A percentile compares a stretch with the other conserved stretches of the same genome.
These are phyloP conservation scores for Drosophila kurseongensis DNA, from an alignment of 1,140 invertebrate species.

Conservation along the genomic window DNA sequence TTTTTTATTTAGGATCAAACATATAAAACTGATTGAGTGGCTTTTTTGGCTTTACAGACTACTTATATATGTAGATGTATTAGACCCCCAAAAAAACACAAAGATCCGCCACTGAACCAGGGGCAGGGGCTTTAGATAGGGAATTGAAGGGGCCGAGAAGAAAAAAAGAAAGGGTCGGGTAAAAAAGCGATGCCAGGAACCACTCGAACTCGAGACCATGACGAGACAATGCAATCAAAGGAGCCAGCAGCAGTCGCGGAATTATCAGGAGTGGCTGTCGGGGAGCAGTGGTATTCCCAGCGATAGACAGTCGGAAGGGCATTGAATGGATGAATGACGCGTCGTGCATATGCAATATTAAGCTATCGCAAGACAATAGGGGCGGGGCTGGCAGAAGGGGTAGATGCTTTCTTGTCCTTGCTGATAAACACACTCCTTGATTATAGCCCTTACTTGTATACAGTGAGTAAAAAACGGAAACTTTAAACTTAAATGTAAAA, in stretches of 20 bases:
- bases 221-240: constrained; percentile 82
- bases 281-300: background rate
- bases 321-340: constrained; percentile 77
- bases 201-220: constrained; percentile 80
- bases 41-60: too few species aligned
- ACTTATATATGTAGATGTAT: too few species aligned
- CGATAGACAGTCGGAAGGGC: constrained; percentile 34
- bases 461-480: too few species aligned
- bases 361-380: constrained; percentile 52
- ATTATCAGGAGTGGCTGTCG: constrained; percentile 1
- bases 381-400: background rate
- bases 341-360: constrained; percentile 74
- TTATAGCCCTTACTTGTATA: too few species aligned
- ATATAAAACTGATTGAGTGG: too few species aligned
- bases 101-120: constrained; percentile 49
- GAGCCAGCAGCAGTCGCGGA: constrained; percentile 47
- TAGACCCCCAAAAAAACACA: constrained; percentile 46
- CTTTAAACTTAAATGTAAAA: too few species aligned
- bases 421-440: constrained; percentile 4
- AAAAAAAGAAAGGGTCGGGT: constrained; percentile 18
- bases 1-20: too few species aligned
- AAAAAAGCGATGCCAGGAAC: constrained; percentile 59
- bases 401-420: background rate
- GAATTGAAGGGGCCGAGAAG: constrained; percentile 10
- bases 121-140: constrained; percentile 27